Evolutionary conservation across 2,888 invertebrate genomes (phyloP).

Genomic region (Coelopa pilipes): DNA sequence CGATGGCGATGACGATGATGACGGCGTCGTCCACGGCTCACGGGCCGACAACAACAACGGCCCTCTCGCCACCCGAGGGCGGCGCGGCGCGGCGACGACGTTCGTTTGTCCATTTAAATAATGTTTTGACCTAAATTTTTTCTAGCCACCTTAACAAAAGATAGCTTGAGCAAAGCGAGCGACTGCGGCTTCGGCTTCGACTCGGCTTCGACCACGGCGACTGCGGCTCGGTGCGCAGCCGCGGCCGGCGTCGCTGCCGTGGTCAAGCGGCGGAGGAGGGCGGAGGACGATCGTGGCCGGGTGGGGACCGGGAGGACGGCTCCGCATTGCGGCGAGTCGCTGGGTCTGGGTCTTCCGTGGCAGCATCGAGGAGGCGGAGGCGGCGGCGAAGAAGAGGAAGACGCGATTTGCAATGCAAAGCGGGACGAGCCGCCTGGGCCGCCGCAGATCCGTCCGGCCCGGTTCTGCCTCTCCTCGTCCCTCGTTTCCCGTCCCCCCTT

Average conservation of each 20-base stretch:
- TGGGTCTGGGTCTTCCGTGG: not conserved
- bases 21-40: not conserved
- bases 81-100: not conserved
- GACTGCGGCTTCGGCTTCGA: not conserved
- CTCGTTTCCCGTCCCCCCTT: not conserved
- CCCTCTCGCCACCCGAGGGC: not conserved
- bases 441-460: not conserved
- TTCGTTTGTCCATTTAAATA: conserved; percentile 54
- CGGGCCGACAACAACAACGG: not conserved
- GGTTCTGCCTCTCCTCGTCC: not conserved
- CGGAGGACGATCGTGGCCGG: too few species aligned
- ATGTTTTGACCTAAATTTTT: conserved; percentile 54
- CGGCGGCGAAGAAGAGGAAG: not conserved
- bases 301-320: not conserved
- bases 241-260: conserved; percentile 1
- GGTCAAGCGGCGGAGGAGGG: not conserved
- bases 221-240: not conserved
- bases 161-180: conserved; percentile 24
- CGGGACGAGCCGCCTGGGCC: not conserved
- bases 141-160: conserved; percentile 50
- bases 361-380: not conserved
- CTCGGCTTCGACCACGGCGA: too few species aligned
- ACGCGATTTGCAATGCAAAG: conserved; percentile 3
- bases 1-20: not conserved
- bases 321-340: too few species aligned